Conservation (phyloP, 1,140 invertebrate species). For the Saccostrea echinata region DNA sequence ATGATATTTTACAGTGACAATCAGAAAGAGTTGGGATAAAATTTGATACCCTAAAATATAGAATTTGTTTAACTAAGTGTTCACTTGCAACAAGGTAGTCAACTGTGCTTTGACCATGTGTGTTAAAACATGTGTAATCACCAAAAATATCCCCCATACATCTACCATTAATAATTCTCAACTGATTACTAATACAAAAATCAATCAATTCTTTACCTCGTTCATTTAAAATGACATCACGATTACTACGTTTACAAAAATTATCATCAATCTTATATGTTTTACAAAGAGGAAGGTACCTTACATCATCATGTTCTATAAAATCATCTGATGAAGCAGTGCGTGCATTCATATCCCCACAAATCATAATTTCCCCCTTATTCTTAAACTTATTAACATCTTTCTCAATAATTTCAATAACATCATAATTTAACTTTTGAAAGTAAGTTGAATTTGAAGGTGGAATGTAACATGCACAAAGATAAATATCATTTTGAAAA, state of each 20-base stretch:
- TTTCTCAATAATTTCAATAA: constrained; percentile 24
- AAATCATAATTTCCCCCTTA: constrained; percentile 12
- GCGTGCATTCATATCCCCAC: constrained; percentile 35
- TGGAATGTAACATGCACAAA: constrained; percentile 28
- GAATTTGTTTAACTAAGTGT: constrained; percentile 27
- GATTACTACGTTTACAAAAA: not conserved
- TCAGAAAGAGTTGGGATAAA: constrained; percentile 34
- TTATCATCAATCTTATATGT: no score
- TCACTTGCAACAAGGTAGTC: constrained; percentile 36
- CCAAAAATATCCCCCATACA: no score
- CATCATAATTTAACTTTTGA: constrained; percentile 19
- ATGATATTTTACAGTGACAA: constrained; percentile 27
- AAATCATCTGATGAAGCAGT: no score
- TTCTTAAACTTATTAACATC: not conserved
- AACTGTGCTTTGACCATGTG: constrained; percentile 38
- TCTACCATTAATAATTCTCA: no score
- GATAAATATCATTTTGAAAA: not conserved
- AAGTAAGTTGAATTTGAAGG: constrained; percentile 22
- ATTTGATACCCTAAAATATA: constrained; percentile 29
- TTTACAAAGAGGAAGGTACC: no score
- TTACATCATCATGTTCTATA: no score
- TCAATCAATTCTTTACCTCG: no score
- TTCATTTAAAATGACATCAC: no score
- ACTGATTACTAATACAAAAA: no score
- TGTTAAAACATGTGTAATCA: not conserved